These are phyloP conservation scores for Eristalis tenax DNA, from an alignment of 2,888 invertebrate species.

Conservation along the genomic window DNA sequence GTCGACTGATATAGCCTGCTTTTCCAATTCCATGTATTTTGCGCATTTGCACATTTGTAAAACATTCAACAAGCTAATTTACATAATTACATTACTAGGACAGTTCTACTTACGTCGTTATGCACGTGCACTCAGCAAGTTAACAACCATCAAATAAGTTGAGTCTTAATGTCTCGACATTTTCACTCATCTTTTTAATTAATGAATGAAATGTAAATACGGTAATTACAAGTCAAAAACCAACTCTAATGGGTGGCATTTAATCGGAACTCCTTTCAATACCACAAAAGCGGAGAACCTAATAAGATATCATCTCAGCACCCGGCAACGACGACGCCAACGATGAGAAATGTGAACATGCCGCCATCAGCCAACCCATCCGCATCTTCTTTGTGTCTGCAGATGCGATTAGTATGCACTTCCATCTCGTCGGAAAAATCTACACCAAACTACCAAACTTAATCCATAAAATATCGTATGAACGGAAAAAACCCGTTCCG, in stretches of 20 bases:
- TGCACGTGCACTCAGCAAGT: neutral
- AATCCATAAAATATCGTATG: neutral
- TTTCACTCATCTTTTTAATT: neutral
- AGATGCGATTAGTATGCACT: conserved; percentile 16
- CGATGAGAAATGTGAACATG: conserved; percentile 26
- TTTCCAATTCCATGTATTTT: too few species aligned
- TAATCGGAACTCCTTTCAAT: conserved; percentile 35
- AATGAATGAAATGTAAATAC: conserved; percentile 10
- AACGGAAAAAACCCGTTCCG: neutral
- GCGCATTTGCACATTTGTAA: too few species aligned
- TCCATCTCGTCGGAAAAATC: neutral
- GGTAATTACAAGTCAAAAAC: conserved; percentile 41
- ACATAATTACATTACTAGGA: neutral
- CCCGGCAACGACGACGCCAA: neutral
- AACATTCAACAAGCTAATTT: too few species aligned
- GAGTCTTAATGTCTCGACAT: neutral
- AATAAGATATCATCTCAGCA: conserved; percentile 51
- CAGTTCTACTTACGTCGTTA: neutral
- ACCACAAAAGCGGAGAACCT: conserved; percentile 23
- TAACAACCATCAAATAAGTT: neutral
- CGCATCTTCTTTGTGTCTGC: conserved; percentile 25
- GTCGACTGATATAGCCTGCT: too few species aligned
- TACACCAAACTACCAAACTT: conserved; percentile 14
- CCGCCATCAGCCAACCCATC: conserved; percentile 10
- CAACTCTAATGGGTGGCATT: conserved; percentile 60